Conservation (phyloP, 1,140 invertebrate genomes). For the Cotesia glomerata region DNA sequence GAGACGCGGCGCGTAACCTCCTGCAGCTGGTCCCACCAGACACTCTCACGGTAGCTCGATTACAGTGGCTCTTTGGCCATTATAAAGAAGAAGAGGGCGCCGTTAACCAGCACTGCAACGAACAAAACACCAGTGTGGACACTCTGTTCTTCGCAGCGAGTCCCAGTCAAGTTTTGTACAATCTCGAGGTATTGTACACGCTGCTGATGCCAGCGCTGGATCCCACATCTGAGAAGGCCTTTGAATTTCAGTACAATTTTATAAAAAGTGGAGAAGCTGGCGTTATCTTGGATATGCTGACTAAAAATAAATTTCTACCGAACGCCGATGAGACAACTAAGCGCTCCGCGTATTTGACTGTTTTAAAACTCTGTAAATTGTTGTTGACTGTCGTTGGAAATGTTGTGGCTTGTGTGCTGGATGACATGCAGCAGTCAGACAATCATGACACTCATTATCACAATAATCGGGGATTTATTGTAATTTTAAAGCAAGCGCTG, state of each 20-base stretch:
- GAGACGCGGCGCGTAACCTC: slow-evolving; percentile 84
- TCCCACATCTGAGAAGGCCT: slow-evolving; percentile 80
- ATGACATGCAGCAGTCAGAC: slow-evolving; percentile 59
- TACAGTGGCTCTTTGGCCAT: slow-evolving; percentile 67
- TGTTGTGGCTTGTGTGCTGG: slow-evolving; percentile 70
- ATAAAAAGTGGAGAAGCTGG: slow-evolving; percentile 84
- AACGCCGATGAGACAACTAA: slow-evolving; percentile 82
- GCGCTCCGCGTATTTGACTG: slow-evolving; percentile 84
- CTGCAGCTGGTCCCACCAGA: slow-evolving; percentile 92
- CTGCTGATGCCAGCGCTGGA: slow-evolving; percentile 91
- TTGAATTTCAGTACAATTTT: slow-evolving; percentile 89
- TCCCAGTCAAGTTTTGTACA: slow-evolving; percentile 81
- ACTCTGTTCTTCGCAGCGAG: slow-evolving; percentile 76
- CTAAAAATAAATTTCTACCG: slow-evolving; percentile 86
- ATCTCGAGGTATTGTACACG: slow-evolving; percentile 83
- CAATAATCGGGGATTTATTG: slow-evolving; percentile 58
- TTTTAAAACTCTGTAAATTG: slow-evolving; percentile 88
- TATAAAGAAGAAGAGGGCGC: slow-evolving; percentile 52
- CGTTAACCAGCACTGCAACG: slow-evolving; percentile 52
- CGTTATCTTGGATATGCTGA: slow-evolving; percentile 82
- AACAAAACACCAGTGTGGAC: slow-evolving; percentile 69
- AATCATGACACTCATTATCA: slow-evolving; percentile 57
- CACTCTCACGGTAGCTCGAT: slow-evolving; percentile 72
- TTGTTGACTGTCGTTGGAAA: slow-evolving; percentile 86
- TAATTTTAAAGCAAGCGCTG: slow-evolving; percentile 75